phyloP scores from a whole-genome alignment of 2,113 vertebrate species.

The Brienomyrus brachyistius region DNA sequence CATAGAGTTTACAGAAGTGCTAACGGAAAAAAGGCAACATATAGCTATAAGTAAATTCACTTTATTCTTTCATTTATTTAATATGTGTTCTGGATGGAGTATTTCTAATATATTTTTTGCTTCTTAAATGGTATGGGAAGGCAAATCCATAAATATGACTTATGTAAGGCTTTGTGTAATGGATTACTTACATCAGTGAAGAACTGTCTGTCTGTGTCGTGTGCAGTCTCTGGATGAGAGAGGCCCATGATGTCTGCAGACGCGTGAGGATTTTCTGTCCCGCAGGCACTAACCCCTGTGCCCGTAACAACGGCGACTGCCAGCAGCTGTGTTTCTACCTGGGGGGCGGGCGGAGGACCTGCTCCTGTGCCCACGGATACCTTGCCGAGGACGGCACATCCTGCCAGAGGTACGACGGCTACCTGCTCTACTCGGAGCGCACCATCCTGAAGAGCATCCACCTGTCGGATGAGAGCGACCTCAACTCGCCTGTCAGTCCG shows the following conservation, averaged over 20 bases:
- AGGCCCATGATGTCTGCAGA: background rate
- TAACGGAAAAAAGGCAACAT: background rate
- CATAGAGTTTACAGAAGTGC: background rate
- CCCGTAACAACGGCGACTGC: slow-evolving; percentile 83
- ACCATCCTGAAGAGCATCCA: slow-evolving; percentile 94
- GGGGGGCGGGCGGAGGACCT: slow-evolving; percentile 71
- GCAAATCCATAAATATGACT: background rate
- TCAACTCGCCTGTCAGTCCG: slow-evolving; percentile 87
- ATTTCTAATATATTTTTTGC: background rate
- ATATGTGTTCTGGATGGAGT: background rate
- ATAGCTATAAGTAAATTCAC: background rate
- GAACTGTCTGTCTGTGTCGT: background rate
- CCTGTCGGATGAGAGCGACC: slow-evolving; percentile 88
- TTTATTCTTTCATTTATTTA: background rate
- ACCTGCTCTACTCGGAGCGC: slow-evolving; percentile 91
- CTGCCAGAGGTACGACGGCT: slow-evolving; percentile 86
- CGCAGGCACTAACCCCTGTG: slow-evolving; percentile 84
- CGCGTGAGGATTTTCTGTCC: background rate
- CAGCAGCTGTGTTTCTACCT: slow-evolving; percentile 92
- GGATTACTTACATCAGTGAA: background rate
- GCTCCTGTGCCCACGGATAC: slow-evolving; percentile 91
- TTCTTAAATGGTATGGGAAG: background rate
- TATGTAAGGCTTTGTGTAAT: background rate
- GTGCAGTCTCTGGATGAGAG: background rate
- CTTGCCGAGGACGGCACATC: slow-evolving; percentile 77